These are phyloP conservation scores for Microcaecilia unicolor DNA, from an alignment of 2,797 vertebrate species.

Conservation along the genomic window DNA sequence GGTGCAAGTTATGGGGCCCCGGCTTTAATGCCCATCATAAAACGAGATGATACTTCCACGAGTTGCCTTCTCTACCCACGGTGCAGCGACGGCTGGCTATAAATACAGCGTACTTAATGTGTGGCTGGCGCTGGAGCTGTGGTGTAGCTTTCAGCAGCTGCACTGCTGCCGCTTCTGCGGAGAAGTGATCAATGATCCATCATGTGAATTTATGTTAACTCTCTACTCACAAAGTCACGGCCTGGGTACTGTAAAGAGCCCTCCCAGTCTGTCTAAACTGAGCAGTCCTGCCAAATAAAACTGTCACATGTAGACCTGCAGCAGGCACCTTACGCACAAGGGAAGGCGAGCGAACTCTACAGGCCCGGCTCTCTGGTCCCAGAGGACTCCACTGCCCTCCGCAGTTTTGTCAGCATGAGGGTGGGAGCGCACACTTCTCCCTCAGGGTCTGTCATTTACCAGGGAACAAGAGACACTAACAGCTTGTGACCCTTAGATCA, in stretches of 20 bases:
- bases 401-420: too few species aligned
- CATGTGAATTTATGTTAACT: conserved; percentile 81
- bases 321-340: conserved; percentile 56
- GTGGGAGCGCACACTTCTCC: too few species aligned
- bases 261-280: conserved; percentile 64
- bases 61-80: conserved; percentile 70
- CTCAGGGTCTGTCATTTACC: too few species aligned
- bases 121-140: conserved; percentile 55
- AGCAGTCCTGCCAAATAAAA: conserved; percentile 76
- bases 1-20: conserved; percentile 70
- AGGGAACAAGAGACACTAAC: too few species aligned
- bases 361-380: too few species aligned
- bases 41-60: conserved; percentile 88
- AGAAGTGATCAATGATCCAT: conserved; percentile 71
- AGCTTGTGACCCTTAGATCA: too few species aligned
- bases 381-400: too few species aligned
- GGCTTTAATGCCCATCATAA: conserved; percentile 89
- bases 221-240: conserved; percentile 68
- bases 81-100: conserved; percentile 56
- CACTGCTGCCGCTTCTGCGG: conserved; percentile 64
- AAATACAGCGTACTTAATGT: conserved; percentile 83
- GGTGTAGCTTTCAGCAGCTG: conserved; percentile 56
- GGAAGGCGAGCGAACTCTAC: conserved; percentile 40
- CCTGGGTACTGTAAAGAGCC: conserved; percentile 75
- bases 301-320: conserved; percentile 62